Base-by-base conservation (phyloP, 2,113 vertebrate genomes). In the Nothoprocta pentlandii region DNA sequence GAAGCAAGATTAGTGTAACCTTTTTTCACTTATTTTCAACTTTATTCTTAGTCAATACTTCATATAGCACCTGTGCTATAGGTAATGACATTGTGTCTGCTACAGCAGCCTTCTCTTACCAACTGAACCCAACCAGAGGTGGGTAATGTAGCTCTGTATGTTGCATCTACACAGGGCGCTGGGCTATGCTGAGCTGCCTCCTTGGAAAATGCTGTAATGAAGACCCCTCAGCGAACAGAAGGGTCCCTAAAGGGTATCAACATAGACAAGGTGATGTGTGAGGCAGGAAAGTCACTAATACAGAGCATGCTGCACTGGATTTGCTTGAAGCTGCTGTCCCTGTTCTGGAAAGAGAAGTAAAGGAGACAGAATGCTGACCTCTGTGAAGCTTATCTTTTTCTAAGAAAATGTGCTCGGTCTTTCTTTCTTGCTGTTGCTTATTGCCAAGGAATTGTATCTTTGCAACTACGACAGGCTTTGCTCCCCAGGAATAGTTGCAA, bases 361-460 rank as follows among this genome's bases (percentile, higher is more conserved):
- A 70, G 87, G 85, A 96, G 93, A 93, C 80, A 95, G 96, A 97
- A 87, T 30, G 76, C 95, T 90, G 76, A 90, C 88, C 74, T 94
- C 90, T 58, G 42, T 28, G 16, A 81, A 68, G 51, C 77, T 90
- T 61, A 15, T 93, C 87, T 73, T 96, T 63, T 68, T 89, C 83
- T 80, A 2, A 21, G 82, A 88, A 96, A 97, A 97, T 47, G 61
- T 62, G 91, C 92, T 97, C 76, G 23, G 62, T 94, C 90, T 81
- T 89, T 93, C 80, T 95, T 95, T 85, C 70, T 95, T 80, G 91
- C 82, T 83, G 78, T 97, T 95, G 93, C 44, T 97, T 95, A 93
- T 90, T 89, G 90, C 93, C 91, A 96, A 92, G 86, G 86, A 96
- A 80, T 87, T 9, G 41, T 90, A 63, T 93, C 95, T 92, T 56